phyloP scores from a whole-genome alignment of 2,113 vertebrate species.

The Amphiprion ocellaris region DNA sequence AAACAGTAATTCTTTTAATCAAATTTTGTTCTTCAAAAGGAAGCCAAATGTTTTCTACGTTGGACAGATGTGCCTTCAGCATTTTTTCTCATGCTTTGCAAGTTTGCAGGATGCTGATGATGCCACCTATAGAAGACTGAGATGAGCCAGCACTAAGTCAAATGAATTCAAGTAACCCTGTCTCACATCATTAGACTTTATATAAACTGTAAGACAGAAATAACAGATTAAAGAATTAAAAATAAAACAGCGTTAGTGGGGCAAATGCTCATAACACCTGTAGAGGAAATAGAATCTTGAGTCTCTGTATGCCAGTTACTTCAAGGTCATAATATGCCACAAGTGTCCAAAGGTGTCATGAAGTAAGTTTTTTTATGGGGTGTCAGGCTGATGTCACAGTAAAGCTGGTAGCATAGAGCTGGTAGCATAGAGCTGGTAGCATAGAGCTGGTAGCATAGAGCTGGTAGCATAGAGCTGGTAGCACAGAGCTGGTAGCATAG shows the following conservation, averaged over 20 bases:
- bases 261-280: neutral
- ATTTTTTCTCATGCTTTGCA: slow-evolving; percentile 72
- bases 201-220: slow-evolving; percentile 1
- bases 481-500: neutral
- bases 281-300: slow-evolving; percentile 20
- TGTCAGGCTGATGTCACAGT: slow-evolving; percentile 1
- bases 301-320: neutral
- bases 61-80: slow-evolving; percentile 83
- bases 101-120: slow-evolving; percentile 60
- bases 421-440: neutral
- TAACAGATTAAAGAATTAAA: neutral
- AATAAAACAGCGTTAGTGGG: neutral
- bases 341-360: slow-evolving; percentile 4
- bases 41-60: slow-evolving; percentile 81
- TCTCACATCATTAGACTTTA: neutral
- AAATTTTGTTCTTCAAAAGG: slow-evolving; percentile 89
- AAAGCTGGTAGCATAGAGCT: neutral
- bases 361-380: slow-evolving; percentile 31
- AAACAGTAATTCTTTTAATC: slow-evolving; percentile 88
- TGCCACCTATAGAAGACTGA: neutral
- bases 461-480: neutral
- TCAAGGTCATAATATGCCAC: slow-evolving; percentile 16
- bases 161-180: neutral
- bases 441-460: neutral
- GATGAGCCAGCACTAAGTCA: slow-evolving; percentile 20